Conservation (phyloP, 2,113 vertebrate species). For the Nothoprocta pentlandii region DNA sequence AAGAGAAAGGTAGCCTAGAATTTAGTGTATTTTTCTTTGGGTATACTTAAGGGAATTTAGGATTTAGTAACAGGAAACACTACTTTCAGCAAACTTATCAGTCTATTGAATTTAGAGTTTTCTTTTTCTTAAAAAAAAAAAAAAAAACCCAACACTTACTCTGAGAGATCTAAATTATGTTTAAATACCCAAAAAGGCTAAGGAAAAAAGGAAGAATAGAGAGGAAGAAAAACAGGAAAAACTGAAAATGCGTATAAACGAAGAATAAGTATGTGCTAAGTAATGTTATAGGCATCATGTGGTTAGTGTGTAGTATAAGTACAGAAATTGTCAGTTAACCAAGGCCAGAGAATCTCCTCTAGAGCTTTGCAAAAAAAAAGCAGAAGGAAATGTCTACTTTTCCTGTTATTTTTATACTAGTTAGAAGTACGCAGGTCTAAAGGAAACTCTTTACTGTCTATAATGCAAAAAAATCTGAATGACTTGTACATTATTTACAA, state of each 20-base stretch:
- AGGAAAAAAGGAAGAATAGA: background rate
- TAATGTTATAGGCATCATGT: background rate
- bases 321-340: background rate
- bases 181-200: background rate
- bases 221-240: background rate
- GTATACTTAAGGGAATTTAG: background rate
- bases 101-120: background rate
- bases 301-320: background rate
- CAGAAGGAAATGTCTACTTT: background rate
- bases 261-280: background rate
- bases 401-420: background rate
- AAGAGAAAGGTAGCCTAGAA: constrained; percentile 66
- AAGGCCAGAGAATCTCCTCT: background rate
- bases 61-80: background rate
- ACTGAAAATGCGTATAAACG: background rate
- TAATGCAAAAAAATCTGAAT: background rate
- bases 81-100: background rate
- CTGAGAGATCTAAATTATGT: background rate
- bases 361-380: background rate
- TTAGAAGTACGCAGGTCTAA: background rate
- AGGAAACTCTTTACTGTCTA: background rate
- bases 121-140: background rate
- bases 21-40: background rate
- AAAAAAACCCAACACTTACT: rapidly evolving
- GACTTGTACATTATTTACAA: no score